These are phyloP conservation scores for Masticophis lateralis DNA, from an alignment of 2,797 vertebrate species.

Conservation along the genomic window DNA sequence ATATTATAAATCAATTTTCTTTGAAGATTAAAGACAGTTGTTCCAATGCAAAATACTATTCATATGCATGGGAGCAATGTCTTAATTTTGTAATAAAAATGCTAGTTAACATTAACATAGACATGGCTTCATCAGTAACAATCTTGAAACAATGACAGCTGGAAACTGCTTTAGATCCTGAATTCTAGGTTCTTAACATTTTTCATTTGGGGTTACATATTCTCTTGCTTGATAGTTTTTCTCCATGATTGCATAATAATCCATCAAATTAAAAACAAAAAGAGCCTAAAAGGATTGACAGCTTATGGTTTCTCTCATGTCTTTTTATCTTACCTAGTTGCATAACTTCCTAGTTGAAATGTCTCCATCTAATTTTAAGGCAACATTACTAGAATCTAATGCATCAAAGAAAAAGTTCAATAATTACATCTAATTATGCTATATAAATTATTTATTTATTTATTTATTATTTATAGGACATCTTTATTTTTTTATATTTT, in stretches of 20 bases:
- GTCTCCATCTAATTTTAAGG: not conserved
- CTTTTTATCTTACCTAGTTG: not conserved
- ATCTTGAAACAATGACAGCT: not conserved
- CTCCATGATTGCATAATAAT: not conserved
- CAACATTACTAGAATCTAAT: not conserved
- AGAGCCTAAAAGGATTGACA: not conserved
- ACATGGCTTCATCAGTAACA: not conserved
- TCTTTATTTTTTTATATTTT: not conserved
- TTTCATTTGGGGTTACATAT: not conserved
- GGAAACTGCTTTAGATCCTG: not conserved
- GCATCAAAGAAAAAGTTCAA: not conserved
- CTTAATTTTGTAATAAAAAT: not conserved
- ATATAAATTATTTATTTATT: no score
- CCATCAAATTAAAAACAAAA: not conserved
- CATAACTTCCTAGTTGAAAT: not conserved
- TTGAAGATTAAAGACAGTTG: not conserved
- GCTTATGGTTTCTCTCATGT: not conserved
- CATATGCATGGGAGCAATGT: not conserved
- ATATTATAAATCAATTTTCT: not conserved
- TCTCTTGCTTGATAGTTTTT: not conserved
- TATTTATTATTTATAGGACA: not conserved
- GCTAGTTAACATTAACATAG: not conserved
- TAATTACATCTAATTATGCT: not conserved
- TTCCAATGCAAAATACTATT: not conserved
- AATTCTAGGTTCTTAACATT: not conserved